Percentiles rank a stretch among this genome's conserved stretches.
Evolutionary conservation across 1,140 invertebrate genomes (phyloP).

Genomic region (Diploscapter pachys): DNA sequence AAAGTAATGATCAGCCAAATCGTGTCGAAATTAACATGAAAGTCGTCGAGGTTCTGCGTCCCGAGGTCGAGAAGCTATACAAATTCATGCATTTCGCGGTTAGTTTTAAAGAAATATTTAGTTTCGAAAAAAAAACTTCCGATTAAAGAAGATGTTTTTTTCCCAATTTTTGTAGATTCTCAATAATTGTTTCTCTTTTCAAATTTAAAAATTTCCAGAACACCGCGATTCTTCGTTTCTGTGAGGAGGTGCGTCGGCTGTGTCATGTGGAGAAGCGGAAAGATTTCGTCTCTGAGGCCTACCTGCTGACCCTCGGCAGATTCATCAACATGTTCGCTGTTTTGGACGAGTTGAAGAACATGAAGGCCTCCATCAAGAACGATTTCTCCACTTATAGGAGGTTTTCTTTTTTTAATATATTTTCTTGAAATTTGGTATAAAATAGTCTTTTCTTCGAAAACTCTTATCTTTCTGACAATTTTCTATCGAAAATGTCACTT

Average conservation of each 20-base stretch:
- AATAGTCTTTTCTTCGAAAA: too few relatives aligned
- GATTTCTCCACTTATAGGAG: slow-evolving; percentile 96
- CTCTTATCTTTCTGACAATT: too few relatives aligned
- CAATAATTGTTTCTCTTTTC: too few relatives aligned
- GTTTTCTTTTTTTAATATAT: slow-evolving; percentile 61
- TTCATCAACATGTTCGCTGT: slow-evolving; percentile 99
- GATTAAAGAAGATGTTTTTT: too few relatives aligned
- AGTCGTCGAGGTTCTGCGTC: slow-evolving; percentile 91
- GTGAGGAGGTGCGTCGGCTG: slow-evolving; percentile 85
- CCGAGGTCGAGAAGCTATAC: slow-evolving; percentile 91
- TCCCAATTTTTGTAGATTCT: too few relatives aligned
- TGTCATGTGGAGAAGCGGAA: slow-evolving; percentile 94
- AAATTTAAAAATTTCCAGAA: slow-evolving; percentile 67
- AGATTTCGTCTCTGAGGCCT: slow-evolving; percentile 98
- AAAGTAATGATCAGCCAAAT: slow-evolving; percentile 97
- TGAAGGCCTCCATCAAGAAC: slow-evolving; percentile 99
- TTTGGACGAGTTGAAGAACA: slow-evolving; percentile 96
- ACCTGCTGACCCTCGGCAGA: slow-evolving; percentile 93
- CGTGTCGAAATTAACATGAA: slow-evolving; percentile 96
- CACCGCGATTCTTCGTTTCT: slow-evolving; percentile 92
- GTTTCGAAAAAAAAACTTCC: too few relatives aligned
- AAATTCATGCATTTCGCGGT: slow-evolving; percentile 99
- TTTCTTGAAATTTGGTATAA: too few relatives aligned
- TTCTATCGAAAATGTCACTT: too few relatives aligned
- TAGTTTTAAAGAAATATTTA: slow-evolving; percentile 37